Evolutionary conservation across 2,113 vertebrate genomes (phyloP).

Genomic region (Phainopepla nitens): DNA sequence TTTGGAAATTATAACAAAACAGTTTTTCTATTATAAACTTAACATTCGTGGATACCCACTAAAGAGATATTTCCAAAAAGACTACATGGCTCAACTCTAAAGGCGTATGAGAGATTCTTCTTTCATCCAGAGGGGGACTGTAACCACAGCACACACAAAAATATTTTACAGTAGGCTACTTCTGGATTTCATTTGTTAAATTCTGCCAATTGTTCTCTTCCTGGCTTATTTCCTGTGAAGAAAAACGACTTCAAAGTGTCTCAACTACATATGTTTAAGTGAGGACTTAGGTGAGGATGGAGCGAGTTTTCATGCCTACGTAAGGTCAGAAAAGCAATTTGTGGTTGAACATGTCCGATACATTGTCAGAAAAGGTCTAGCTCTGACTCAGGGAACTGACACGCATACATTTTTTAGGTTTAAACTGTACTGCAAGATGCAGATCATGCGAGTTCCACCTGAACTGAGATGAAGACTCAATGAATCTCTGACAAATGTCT

Average conservation of each 20-base stretch:
- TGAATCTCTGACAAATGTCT: not conserved
- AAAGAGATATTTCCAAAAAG: not conserved
- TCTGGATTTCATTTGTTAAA: not conserved
- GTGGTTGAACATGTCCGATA: not conserved
- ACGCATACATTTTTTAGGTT: not conserved
- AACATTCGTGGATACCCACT: not conserved
- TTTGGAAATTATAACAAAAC: not conserved
- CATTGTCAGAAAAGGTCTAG: not conserved
- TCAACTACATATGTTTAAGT: not conserved
- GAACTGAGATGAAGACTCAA: not conserved
- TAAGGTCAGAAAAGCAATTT: not conserved
- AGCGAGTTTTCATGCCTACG: accelerated
- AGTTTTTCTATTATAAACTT: not conserved
- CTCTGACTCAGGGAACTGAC: not conserved
- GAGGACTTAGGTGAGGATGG: not conserved
- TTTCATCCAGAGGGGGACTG: not conserved
- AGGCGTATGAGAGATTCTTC: not conserved
- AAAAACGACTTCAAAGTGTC: not conserved
- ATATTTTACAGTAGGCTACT: not conserved
- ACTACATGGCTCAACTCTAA: not conserved
- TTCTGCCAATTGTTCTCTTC: not conserved
- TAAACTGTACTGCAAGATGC: not conserved
- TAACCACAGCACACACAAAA: not conserved
- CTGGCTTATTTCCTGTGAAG: not conserved
- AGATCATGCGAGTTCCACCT: not conserved